Evolutionary conservation across 2,797 vertebrate genomes (phyloP), one percentile per base, ranked within the genome.

Genomic region (Sebastes hubbsi): DNA sequence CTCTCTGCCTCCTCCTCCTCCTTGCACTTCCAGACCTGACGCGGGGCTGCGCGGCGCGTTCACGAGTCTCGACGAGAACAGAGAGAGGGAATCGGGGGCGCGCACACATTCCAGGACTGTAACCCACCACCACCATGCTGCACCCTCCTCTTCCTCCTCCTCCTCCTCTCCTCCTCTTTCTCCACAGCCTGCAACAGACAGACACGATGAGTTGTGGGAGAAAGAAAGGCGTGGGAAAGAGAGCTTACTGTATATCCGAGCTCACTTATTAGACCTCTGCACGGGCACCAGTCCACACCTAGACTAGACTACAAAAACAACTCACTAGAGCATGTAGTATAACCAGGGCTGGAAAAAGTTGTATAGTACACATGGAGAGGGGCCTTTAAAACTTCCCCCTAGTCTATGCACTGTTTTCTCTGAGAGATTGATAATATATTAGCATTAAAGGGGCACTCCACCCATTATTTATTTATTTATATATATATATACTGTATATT

Each of bases 81-180:
- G 66, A 84, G 75, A 52, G 76, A 29, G 36, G 4, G 36, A 38
- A 5, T 71, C 87, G 90, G 81, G 92, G 77, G 86, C 94, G 95
- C 90, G 94, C 95, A 1, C 89, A 94, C 96, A 96, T 96, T 96
- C 96, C 96, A 89, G 90, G 82, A 87, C 91, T 90, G 89, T 83
- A 93, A 88, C 83, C 88, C 91, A 46, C 42, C 42, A 46, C 42
- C 42, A 46, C 42, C 42, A 86, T 85, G 64, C 89, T 80, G 78
- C 56, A 71, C 76, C 58, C 85, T 27, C 49, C 72, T 77, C 68
- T 30, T 42, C 38, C 38, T 42, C 38, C 68, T 22, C 42, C 72
- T 81, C 73, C 74, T 76, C 70, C 36, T 36, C 11, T 36, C 1
- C 68, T 22, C 52, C 72, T 81, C 73, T 82, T 81, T 79, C 87